phyloP scores from a whole-genome alignment of 2,113 vertebrate genomes.

The Tinamus guttatus region DNA sequence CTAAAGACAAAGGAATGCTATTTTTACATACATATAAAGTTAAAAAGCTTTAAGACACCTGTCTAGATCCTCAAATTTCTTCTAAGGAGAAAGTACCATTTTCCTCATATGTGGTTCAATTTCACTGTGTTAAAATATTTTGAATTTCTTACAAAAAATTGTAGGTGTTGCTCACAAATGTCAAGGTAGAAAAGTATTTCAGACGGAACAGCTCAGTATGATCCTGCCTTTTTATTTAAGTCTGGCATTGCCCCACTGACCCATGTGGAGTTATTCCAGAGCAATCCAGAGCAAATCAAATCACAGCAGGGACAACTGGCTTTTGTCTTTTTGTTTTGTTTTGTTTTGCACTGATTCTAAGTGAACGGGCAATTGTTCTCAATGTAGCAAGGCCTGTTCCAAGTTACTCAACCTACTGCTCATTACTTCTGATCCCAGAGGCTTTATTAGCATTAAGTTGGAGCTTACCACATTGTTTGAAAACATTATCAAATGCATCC shows the following conservation, averaged over 20 bases:
- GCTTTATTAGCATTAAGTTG: neutral
- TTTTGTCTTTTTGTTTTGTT: neutral
- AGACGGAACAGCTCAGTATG: neutral
- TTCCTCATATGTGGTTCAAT: neutral
- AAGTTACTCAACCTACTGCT: neutral
- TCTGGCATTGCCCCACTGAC: neutral
- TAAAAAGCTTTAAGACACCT: neutral
- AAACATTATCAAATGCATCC: neutral
- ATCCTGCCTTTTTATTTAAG: neutral
- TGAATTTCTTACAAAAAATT: neutral
- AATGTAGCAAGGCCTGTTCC: neutral
- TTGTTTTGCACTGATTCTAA: neutral
- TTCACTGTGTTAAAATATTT: neutral
- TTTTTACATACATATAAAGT: neutral
- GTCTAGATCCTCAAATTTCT: neutral
- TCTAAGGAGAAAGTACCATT: neutral
- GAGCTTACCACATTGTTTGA: neutral
- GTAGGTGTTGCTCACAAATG: neutral
- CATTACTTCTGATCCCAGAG: neutral
- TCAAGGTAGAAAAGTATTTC: neutral
- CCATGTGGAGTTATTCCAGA: neutral
- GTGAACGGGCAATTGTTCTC: neutral
- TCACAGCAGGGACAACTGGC: neutral
- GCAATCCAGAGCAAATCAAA: slow-evolving; percentile 3
- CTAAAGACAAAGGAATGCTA: neutral